A percentile compares a stretch with the other conserved stretches of the same genome.
Conservation (phyloP, 2,113 vertebrate genomes). For the Geococcyx californianus region DNA sequence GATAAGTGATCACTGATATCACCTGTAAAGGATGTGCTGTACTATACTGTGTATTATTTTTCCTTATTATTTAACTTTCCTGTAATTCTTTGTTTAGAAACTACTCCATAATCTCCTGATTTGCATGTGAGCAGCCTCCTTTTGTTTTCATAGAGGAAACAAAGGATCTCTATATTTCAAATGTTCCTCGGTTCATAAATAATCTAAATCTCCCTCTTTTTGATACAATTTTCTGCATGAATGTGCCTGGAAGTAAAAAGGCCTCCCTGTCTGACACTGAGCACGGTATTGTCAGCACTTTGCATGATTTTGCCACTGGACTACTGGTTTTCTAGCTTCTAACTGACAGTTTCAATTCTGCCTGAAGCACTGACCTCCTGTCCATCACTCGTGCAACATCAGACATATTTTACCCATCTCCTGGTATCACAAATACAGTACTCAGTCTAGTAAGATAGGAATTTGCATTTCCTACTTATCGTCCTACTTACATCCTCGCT, state of each 20-base stretch:
- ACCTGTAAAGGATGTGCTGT: not conserved
- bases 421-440: not conserved
- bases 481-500: not conserved
- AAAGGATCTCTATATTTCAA: not conserved
- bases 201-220: not conserved
- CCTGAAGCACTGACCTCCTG: not conserved
- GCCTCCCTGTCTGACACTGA: not conserved
- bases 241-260: not conserved
- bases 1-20: not conserved
- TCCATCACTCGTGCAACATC: not conserved
- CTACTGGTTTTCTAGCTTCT: not conserved
- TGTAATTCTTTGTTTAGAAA: not conserved
- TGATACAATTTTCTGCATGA: not conserved
- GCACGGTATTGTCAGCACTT: not conserved
- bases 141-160: not conserved
- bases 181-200: not conserved
- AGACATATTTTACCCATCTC: not conserved
- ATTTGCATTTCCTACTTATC: not conserved
- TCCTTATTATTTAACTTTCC: not conserved
- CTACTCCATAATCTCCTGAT: not conserved
- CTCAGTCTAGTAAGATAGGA: not conserved
- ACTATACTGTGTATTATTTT: not conserved
- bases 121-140: not conserved
- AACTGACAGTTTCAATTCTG: not conserved
- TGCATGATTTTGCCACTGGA: not conserved